These are phyloP conservation scores for Syngnathoides biaculeatus DNA, from an alignment of 2,113 vertebrate species.

Conservation along the genomic window DNA sequence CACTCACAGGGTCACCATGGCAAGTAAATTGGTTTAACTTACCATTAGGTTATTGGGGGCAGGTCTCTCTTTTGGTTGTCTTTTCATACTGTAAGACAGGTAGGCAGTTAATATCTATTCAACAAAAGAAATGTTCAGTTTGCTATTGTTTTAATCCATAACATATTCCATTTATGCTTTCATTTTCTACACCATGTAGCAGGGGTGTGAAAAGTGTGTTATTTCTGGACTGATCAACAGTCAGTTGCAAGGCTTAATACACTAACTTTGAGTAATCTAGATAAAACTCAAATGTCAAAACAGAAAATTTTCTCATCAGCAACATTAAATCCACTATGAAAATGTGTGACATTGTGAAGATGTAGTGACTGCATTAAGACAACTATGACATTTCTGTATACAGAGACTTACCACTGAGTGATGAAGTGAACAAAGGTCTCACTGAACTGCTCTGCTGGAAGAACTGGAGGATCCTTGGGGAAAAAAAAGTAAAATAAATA, in stretches of 20 bases:
- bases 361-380: not conserved
- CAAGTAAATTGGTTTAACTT: constrained; percentile 60
- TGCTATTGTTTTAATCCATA: constrained; percentile 19
- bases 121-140: constrained; percentile 5
- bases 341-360: not conserved
- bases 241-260: not conserved
- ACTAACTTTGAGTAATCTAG: not conserved
- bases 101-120: constrained; percentile 17
- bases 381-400: not conserved
- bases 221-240: not conserved
- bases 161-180: not conserved
- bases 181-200: not conserved
- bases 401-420: constrained; percentile 94
- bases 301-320: not conserved
- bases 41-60: constrained; percentile 97
- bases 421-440: constrained; percentile 97
- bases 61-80: constrained; percentile 92
- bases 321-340: not conserved
- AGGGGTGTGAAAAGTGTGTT: not conserved
- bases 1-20: too few species aligned
- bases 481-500: constrained; percentile 9
- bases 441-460: constrained; percentile 93
- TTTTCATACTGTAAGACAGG: constrained; percentile 82
- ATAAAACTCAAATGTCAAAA: not conserved
- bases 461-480: constrained; percentile 92